These are phyloP conservation scores for Trissonchulus latispiculum DNA, from an alignment of 2,888 invertebrate species.

Conservation along the genomic window DNA sequence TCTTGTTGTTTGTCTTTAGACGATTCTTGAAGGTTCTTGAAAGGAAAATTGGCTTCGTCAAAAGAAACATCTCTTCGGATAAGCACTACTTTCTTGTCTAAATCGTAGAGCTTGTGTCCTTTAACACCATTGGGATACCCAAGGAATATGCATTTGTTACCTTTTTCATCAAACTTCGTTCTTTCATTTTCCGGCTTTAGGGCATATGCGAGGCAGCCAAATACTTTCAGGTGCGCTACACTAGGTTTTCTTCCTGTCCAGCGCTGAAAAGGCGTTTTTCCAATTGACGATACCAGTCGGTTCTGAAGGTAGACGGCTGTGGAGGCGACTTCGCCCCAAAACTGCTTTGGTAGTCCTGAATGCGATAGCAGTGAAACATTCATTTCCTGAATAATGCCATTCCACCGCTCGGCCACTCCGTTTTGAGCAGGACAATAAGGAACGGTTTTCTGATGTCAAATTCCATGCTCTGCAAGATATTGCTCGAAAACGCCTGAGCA, in stretches of 20 bases:
- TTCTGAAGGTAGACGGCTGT: neutral
- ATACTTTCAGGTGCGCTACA: neutral
- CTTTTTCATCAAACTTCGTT: neutral
- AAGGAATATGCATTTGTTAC: neutral
- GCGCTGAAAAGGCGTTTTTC: neutral
- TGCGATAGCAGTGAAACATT: neutral
- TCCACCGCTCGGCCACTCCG: constrained; percentile 27
- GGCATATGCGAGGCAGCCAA: neutral
- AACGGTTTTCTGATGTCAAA: constrained; percentile 25
- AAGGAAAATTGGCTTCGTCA: neutral
- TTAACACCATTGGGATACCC: neutral
- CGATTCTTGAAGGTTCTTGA: neutral
- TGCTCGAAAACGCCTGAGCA: constrained; percentile 20
- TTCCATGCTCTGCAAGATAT: constrained; percentile 24
- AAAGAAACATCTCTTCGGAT: neutral
- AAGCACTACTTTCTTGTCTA: neutral
- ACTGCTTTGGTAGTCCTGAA: neutral
- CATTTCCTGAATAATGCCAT: constrained; percentile 2
- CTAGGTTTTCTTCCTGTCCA: neutral
- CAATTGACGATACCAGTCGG: neutral
- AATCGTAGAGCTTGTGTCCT: neutral
- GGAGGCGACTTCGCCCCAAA: neutral
- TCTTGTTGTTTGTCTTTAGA: neutral
- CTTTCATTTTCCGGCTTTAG: neutral
- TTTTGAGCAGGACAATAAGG: constrained; percentile 27